Evolutionary conservation across 1,140 invertebrate species (phyloP).

Genomic region (Apis florea): DNA sequence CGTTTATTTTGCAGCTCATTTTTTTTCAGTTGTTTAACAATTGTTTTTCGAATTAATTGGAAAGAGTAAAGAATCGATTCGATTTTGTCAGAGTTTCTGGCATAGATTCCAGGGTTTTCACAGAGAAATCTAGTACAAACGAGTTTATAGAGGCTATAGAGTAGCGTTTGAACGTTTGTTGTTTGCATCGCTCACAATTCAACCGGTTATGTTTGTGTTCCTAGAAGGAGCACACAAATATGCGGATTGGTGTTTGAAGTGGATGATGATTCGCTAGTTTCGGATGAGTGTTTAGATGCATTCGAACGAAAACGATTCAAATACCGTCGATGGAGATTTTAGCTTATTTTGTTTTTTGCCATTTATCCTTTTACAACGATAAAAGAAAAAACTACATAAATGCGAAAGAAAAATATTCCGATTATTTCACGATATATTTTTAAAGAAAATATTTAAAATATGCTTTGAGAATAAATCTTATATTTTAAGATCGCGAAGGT

Average conservation of each 20-base stretch:
- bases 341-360: not conserved
- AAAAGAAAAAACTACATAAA: not conserved
- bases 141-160: not conserved
- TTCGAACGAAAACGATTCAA: slow-evolving; percentile 1
- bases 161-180: not conserved
- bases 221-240: not conserved
- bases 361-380: not conserved
- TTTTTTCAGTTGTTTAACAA: not conserved
- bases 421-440: not conserved
- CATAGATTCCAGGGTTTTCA: not conserved
- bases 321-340: not conserved
- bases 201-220: slow-evolving; percentile 6
- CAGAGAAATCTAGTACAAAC: not conserved
- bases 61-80: not conserved
- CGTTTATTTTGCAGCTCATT: too few relatives aligned
- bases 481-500: not conserved
- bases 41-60: not conserved
- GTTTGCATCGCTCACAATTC: not conserved
- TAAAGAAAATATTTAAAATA: not conserved
- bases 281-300: not conserved
- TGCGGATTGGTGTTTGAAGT: slow-evolving; percentile 1
- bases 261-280: not conserved
- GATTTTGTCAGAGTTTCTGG: not conserved
- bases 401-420: not conserved
- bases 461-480: not conserved